A percentile compares a stretch with the other conserved stretches of the same genome.
These are phyloP conservation scores for Amyelois transitella DNA, from an alignment of 1,140 invertebrate species.

Conservation along the genomic window DNA sequence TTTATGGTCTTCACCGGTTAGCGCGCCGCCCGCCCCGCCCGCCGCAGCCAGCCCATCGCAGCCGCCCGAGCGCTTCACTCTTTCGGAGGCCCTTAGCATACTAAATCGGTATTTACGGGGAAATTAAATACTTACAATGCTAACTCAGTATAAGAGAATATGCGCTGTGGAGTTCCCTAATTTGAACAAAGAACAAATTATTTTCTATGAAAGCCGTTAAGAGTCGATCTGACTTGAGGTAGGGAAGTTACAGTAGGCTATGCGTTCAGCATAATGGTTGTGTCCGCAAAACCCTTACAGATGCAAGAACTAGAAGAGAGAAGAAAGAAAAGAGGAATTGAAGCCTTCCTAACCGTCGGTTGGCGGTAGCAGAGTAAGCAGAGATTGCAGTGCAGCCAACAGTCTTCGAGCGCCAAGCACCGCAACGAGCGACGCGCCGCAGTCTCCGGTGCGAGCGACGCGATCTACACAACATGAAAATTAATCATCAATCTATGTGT, in stretches of 20 bases:
- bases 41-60: slow-evolving; percentile 53
- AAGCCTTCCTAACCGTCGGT: slow-evolving; percentile 9
- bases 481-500: slow-evolving; percentile 24
- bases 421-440: slow-evolving; percentile 16
- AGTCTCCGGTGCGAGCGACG: slow-evolving; percentile 13
- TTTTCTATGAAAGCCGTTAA: slow-evolving; percentile 43
- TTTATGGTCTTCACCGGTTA: slow-evolving; percentile 73
- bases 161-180: slow-evolving; percentile 27
- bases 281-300: slow-evolving; percentile 72
- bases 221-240: slow-evolving; percentile 63
- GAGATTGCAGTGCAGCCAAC: neutral
- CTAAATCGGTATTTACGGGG: slow-evolving; percentile 73
- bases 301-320: slow-evolving; percentile 58
- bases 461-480: slow-evolving; percentile 18
- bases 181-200: slow-evolving; percentile 22
- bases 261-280: slow-evolving; percentile 72
- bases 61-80: slow-evolving; percentile 52
- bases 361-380: slow-evolving; percentile 8
- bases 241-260: slow-evolving; percentile 62
- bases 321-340: slow-evolving; percentile 30
- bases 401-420: slow-evolving; percentile 12
- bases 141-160: slow-evolving; percentile 44
- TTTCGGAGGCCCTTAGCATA: slow-evolving; percentile 66
- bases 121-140: slow-evolving; percentile 65
- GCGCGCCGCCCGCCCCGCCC: slow-evolving; percentile 56